phyloP scores from a whole-genome alignment of 2,888 invertebrate genomes.

The Tenthredo amoena region DNA sequence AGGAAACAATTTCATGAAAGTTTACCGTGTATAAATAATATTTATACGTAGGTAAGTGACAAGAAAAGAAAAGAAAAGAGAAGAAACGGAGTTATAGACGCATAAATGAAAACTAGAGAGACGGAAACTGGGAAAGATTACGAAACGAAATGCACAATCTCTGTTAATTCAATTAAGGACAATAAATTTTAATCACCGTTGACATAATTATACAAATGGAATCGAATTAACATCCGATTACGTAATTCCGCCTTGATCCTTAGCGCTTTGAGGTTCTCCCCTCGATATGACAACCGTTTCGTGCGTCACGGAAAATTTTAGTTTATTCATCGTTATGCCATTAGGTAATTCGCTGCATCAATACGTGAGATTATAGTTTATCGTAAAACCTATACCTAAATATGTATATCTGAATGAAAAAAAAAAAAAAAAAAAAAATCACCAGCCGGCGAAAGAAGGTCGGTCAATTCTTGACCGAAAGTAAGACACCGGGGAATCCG shows the following conservation, averaged over 20 bases:
- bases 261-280: not conserved
- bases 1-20: not conserved
- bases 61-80: not conserved
- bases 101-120: not conserved
- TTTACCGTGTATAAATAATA: not conserved
- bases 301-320: not conserved
- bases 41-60: not conserved
- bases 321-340: no score
- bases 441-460: not conserved
- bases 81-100: not conserved
- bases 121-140: not conserved
- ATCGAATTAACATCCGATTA: conserved; percentile 10
- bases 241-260: not conserved
- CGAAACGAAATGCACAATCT: not conserved
- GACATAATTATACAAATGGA: not conserved
- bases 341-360: no score
- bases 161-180: not conserved
- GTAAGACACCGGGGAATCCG: conserved; percentile 23
- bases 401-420: not conserved
- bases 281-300: not conserved
- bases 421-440: not conserved
- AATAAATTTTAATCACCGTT: not conserved
- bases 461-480: not conserved
- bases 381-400: no score
- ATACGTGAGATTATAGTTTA: no score